phyloP scores from a whole-genome alignment of 2,888 invertebrate genomes.

The Leuctra nigra region DNA sequence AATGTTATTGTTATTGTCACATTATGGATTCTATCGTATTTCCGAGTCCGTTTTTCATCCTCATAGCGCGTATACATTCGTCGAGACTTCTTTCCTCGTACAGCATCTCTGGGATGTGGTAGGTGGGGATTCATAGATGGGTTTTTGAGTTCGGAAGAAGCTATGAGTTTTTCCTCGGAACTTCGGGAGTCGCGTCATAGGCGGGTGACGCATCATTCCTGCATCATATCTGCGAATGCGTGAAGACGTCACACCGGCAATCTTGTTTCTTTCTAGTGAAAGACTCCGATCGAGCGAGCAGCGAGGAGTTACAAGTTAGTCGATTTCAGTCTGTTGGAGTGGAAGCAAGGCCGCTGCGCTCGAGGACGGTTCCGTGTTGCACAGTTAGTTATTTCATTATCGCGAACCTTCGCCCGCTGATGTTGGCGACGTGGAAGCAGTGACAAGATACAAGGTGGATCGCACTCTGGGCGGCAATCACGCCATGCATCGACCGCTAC shows the following conservation, averaged over 20 bases:
- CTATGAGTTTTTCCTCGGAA: no score
- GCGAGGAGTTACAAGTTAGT: no score
- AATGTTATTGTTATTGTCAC: no score
- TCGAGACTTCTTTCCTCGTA: no score
- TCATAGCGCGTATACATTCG: no score
- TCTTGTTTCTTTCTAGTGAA: no score
- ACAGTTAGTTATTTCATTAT: neutral
- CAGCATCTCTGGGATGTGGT: no score
- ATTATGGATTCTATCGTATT: no score
- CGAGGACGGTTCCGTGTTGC: neutral
- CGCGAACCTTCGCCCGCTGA: neutral
- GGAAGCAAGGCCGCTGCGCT: neutral
- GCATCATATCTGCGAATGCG: neutral
- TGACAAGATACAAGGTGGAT: neutral
- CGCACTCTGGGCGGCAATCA: conserved; percentile 3
- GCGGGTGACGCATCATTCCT: neutral
- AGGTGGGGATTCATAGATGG: no score
- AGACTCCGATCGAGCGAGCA: no score
- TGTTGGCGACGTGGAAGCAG: neutral
- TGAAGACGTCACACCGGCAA: neutral
- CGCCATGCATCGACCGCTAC: conserved; percentile 1
- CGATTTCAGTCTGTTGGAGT: neutral
- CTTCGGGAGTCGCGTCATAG: no score
- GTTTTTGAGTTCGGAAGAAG: neutral
- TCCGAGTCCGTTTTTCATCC: no score